Evolutionary conservation across 2,888 invertebrate species (phyloP), one percentile per base, ranked within the genome.

Genomic region (Cetonia aurata): DNA sequence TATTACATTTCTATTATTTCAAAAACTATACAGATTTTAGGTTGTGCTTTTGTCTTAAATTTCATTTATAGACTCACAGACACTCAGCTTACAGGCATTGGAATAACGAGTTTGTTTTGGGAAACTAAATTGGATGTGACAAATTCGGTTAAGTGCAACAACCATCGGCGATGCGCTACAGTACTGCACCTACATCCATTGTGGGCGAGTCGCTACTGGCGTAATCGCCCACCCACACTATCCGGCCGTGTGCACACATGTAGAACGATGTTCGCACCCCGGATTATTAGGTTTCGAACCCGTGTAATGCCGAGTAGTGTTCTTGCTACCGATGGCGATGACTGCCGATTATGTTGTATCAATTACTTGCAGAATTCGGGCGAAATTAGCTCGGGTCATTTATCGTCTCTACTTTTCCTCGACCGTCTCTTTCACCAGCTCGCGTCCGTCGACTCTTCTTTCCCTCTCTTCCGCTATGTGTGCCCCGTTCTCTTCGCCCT

Each of bases 261-360:
- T 75, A 74, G 72, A 75, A 75, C 72, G 74, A 72, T 75, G 75
- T 76, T 76, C 74, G 74, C 76, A 72, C 73, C 57, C 57, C 75
- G 74, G 76, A 76, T 76, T 76, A 76, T 75, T 75, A 74, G 57
- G 76, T 76, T 76, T 76, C 75, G 75, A 76, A 76, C 76, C 75
- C 66, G 50, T 76, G 76, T 76, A 76, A 76, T 76, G 75, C 76
- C 53, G 74, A 72, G 73, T 66, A 73, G 70, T 74, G 74, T 75
- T 76, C 76, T 75, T 74, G 75, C 73, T 75, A 72, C 72, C 76
- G 73, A 76, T 75, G 57, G 57, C 57, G 57, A 57, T 57, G 57
- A 73, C 76, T 73, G 74, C 74, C 75, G 74, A 77, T 77, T 76
- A 77, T 77, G 74, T 76, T 75, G 75, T 77, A 77, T 77, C 77